Conservation (phyloP, 2,888 invertebrate species). For the Epirrita christyi region DNA sequence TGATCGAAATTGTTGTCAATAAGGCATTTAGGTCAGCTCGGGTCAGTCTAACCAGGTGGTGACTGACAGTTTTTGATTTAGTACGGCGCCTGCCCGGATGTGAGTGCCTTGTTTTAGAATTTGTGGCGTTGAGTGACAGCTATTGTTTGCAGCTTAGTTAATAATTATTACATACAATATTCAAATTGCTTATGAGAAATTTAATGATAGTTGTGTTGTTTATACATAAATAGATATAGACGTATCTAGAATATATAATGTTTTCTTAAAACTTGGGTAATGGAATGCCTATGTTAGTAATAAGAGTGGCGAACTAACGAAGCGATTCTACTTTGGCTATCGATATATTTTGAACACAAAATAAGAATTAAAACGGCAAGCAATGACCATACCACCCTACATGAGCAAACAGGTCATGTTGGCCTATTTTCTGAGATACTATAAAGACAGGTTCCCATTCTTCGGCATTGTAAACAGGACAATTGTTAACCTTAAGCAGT, state of each 20-base stretch:
- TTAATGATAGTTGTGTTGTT: not conserved
- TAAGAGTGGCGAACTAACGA: no score
- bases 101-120: not conserved
- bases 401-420: slow-evolving; percentile 12
- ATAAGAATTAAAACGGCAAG: slow-evolving; percentile 11
- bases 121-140: slow-evolving; percentile 6
- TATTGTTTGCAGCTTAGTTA: slow-evolving; percentile 13
- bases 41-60: slow-evolving; percentile 30
- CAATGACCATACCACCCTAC: slow-evolving; percentile 14
- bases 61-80: slow-evolving; percentile 33
- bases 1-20: slow-evolving; percentile 18
- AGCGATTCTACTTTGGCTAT: not conserved
- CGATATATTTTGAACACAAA: not conserved
- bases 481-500: slow-evolving; percentile 59
- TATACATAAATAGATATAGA: not conserved
- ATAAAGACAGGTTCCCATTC: slow-evolving; percentile 51
- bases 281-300: no score
- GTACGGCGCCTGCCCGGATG: slow-evolving; percentile 28
- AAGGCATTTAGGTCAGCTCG: slow-evolving; percentile 26
- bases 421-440: slow-evolving; percentile 51
- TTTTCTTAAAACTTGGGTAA: no score
- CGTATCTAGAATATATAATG: not conserved
- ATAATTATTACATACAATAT: slow-evolving; percentile 8
- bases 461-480: slow-evolving; percentile 57
- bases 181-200: slow-evolving; percentile 2